Conservation (phyloP, 2,113 vertebrate species). For the Bettongia penicillata region DNA sequence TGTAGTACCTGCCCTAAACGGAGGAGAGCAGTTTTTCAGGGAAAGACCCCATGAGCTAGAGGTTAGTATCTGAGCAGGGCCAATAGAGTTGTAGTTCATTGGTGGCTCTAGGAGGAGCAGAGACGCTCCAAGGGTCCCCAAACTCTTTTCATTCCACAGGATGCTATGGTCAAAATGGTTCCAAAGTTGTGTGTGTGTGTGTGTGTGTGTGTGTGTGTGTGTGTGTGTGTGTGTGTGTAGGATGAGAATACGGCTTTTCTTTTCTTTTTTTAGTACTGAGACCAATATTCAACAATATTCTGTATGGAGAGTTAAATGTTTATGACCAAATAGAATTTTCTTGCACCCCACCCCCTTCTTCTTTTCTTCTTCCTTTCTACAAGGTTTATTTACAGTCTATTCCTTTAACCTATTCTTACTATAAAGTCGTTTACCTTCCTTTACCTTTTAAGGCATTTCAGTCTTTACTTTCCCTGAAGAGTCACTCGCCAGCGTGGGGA, state of each 20-base stretch:
- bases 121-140: background rate
- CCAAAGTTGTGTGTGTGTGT: background rate
- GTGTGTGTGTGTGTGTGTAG: too few species aligned
- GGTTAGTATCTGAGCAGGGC: background rate
- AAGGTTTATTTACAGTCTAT: background rate
- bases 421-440: background rate
- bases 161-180: background rate
- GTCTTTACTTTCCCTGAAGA: background rate
- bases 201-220: too few species aligned
- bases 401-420: background rate
- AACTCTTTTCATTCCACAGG: background rate
- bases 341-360: background rate
- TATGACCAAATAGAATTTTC: background rate
- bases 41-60: background rate
- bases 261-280: background rate
- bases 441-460: background rate
- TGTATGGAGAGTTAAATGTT: background rate
- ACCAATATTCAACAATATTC: background rate
- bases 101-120: background rate
- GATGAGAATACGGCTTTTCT: background rate
- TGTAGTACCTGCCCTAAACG: background rate
- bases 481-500: slow-evolving; percentile 72
- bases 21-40: background rate
- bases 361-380: background rate
- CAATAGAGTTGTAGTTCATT: background rate